phyloP scores from a whole-genome alignment of 1,140 invertebrate species.

The Listronotus oregonensis region DNA sequence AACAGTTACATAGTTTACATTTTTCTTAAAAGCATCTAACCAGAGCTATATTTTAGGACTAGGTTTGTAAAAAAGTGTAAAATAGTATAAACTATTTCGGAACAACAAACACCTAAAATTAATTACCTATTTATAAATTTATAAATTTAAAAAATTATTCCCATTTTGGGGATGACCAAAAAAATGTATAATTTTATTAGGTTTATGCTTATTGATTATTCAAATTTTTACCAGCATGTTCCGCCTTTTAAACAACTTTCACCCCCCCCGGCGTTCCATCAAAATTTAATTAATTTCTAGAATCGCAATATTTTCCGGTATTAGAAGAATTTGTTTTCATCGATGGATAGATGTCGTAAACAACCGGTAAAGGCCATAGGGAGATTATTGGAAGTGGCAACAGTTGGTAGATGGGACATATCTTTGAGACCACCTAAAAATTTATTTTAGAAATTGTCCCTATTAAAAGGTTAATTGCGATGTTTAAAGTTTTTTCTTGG shows the following conservation, averaged over 20 bases:
- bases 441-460: conserved; percentile 3
- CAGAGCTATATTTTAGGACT: too few species aligned
- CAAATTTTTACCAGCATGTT: conserved; percentile 58
- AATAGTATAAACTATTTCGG: too few species aligned
- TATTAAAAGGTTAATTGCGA: conserved; percentile 7
- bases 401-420: conserved; percentile 66
- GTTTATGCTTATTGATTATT: too few species aligned
- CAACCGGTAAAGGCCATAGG: conserved; percentile 69
- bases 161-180: too few species aligned
- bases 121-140: too few species aligned
- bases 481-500: too few species aligned
- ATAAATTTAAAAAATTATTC: too few species aligned
- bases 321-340: conserved; percentile 65
- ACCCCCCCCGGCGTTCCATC: conserved; percentile 72
- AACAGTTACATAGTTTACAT: neutral
- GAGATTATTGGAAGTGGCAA: conserved; percentile 65
- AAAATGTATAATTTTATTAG: too few species aligned
- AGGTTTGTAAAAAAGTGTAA: too few species aligned
- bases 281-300: conserved; percentile 69
- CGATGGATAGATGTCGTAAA: conserved; percentile 67
- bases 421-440: conserved; percentile 67
- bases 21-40: too few species aligned
- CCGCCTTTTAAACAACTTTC: conserved; percentile 68
- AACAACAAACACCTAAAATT: too few species aligned
- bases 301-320: conserved; percentile 59